phyloP scores from a whole-genome alignment of 2,113 vertebrate genomes.

The Epinephelus fuscoguttatus region DNA sequence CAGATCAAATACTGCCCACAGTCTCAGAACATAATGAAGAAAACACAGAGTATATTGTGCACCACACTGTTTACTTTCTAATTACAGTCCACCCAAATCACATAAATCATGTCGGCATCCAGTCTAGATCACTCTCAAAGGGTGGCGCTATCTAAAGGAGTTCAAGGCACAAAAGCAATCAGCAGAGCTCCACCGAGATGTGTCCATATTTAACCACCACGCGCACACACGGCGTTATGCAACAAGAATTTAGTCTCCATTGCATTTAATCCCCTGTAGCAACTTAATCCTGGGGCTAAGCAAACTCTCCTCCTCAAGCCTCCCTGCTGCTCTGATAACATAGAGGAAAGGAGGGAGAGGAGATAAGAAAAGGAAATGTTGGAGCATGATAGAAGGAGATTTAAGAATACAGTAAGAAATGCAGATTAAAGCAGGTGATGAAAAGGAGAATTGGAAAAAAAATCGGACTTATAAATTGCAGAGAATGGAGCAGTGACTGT shows the following conservation, averaged over 20 bases:
- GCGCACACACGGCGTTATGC: constrained; percentile 56
- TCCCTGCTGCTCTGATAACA: constrained; percentile 57
- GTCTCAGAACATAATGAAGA: constrained; percentile 55
- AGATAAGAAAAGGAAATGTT: constrained; percentile 39
- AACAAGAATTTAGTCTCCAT: constrained; percentile 81
- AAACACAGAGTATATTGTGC: constrained; percentile 50
- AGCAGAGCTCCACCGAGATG: constrained; percentile 63
- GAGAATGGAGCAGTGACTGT: background rate
- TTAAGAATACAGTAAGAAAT: constrained; percentile 4
- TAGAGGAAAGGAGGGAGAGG: constrained; percentile 30
- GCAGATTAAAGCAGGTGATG: background rate
- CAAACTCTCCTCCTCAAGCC: constrained; percentile 72
- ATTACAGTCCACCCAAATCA: constrained; percentile 63
- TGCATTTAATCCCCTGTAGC: constrained; percentile 82
- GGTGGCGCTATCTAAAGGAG: constrained; percentile 61
- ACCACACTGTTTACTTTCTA: constrained; percentile 69
- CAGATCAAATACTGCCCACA: constrained; percentile 58
- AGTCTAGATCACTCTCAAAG: constrained; percentile 58
- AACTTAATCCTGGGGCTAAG: constrained; percentile 76
- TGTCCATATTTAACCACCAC: constrained; percentile 75
- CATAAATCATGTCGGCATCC: constrained; percentile 68
- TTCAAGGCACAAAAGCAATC: constrained; percentile 74
- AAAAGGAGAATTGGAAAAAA: background rate
- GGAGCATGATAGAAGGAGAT: constrained; percentile 28
- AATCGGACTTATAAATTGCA: background rate